Percentiles rank a stretch among this genome's conserved stretches.
Conservation (phyloP, 2,113 vertebrate species). For the Scartelaos histophorus region DNA sequence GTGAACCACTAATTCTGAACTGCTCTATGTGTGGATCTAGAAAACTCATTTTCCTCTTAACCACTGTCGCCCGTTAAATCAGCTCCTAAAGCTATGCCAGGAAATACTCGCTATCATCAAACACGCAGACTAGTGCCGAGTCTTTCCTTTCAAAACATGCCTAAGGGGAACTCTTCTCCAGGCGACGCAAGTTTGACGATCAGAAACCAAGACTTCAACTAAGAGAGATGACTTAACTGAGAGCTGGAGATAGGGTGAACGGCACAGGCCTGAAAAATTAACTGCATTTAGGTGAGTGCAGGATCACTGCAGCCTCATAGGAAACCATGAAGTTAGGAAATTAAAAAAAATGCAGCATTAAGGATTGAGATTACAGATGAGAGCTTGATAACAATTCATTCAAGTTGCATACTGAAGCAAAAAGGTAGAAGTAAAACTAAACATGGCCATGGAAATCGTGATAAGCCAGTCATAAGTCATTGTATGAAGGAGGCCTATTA, state of each 20-base stretch:
- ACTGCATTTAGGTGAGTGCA: slow-evolving; percentile 30
- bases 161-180: slow-evolving; percentile 53
- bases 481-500: slow-evolving; percentile 40
- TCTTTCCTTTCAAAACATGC: slow-evolving; percentile 61
- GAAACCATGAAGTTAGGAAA: slow-evolving; percentile 53
- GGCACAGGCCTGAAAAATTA: slow-evolving; percentile 41
- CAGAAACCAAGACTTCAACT: slow-evolving; percentile 57
- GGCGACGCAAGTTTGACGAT: slow-evolving; percentile 64
- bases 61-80: slow-evolving; percentile 47
- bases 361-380: slow-evolving; percentile 63
- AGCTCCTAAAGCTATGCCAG: slow-evolving; percentile 47
- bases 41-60: slow-evolving; percentile 31
- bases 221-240: slow-evolving; percentile 52
- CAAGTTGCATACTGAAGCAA: slow-evolving; percentile 35
- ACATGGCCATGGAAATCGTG: slow-evolving; percentile 48
- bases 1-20: slow-evolving; percentile 31
- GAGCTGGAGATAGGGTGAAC: slow-evolving; percentile 32
- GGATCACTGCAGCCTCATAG: slow-evolving; percentile 38
- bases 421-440: slow-evolving; percentile 43
- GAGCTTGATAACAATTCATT: slow-evolving; percentile 49
- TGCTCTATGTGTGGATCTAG: slow-evolving; percentile 41
- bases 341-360: slow-evolving; percentile 48
- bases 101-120: slow-evolving; percentile 73
- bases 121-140: slow-evolving; percentile 69
- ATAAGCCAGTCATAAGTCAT: slow-evolving; percentile 41